Evolutionary conservation across 2,113 vertebrate genomes (phyloP), one percentile per base, ranked within the genome.

Genomic region (Falcunculus frontatus): DNA sequence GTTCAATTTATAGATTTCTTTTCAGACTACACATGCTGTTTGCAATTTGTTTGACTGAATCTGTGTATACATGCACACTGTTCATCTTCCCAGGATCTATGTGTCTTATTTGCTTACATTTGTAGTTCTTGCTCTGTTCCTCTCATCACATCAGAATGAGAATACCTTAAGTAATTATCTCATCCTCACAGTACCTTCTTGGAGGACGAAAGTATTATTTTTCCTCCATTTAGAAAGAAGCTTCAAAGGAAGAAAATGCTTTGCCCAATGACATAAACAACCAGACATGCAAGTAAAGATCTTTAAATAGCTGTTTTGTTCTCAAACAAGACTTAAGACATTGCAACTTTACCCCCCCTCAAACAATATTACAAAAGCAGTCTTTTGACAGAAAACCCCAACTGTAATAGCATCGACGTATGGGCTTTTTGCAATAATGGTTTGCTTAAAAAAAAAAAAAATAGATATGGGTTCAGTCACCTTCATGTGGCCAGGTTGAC

Each of bases 1-100:
- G 41, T 67, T 82, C 57, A 56, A 49, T 89, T 70, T 89, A 57
- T 56, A 84, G 77, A 79, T 89, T 63, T 63, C 39, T 95, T 82
- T 64, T 74, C 60, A 79, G 80, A 29, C 47, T 69, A 8, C 18
- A 16, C 37, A 19, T 44, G 57, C 42, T 63, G 52, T 72, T 92
- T 75, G 53, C 56, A 49, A 5, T 84, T 96, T 85, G n/a, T 41
- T 82, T 64, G 44, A 19, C 35, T 67, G 60, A 52, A 25, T 52
- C 44, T 84, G 21, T 74, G 29, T 74, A 37, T 25, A 74, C 82
- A 68, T 41, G 74, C 46, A 42, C n/a, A 12, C 27, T 65, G 25
- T 78, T 83, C 37, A 57, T 64, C n/a, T 88, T 55, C 30, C 52
- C 73, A 10, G 4, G 6, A 59, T 56, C 80, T 87, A 0, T 8